Evolutionary conservation across 1,140 invertebrate genomes (phyloP).

Genomic region (Cataglyphis hispanica): DNA sequence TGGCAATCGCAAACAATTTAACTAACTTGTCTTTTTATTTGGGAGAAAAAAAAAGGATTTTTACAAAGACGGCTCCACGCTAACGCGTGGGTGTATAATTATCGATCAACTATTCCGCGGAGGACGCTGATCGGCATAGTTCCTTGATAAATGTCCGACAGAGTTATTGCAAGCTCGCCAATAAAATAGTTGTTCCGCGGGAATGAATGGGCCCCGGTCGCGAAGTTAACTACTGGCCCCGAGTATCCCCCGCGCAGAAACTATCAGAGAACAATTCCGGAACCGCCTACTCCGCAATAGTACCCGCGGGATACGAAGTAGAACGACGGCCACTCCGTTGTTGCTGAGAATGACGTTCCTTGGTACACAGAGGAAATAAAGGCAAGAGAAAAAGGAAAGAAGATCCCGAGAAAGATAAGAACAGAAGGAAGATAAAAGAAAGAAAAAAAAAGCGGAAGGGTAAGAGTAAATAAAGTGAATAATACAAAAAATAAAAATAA

Average conservation of each 20-base stretch:
- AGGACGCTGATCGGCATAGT: constrained; percentile 61
- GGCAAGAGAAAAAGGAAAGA: constrained; percentile 37
- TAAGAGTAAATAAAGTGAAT: not conserved
- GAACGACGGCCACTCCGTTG: constrained; percentile 43
- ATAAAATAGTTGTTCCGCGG: constrained; percentile 77
- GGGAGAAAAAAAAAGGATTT: not conserved
- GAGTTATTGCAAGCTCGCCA: constrained; percentile 74
- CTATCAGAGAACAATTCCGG: constrained; percentile 80
- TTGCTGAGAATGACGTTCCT: constrained; percentile 34
- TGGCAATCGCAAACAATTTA: not conserved
- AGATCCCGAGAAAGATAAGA: not conserved
- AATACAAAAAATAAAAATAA: not conserved
- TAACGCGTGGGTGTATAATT: constrained; percentile 25
- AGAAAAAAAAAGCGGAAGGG: not conserved
- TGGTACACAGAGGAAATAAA: constrained; percentile 54
- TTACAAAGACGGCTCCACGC: not conserved
- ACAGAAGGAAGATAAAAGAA: not conserved
- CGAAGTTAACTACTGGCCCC: constrained; percentile 76
- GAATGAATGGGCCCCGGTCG: constrained; percentile 72
- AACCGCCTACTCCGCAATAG: constrained; percentile 62
- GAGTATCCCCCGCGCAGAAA: constrained; percentile 74
- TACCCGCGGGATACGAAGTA: constrained; percentile 67
- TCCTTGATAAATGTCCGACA: constrained; percentile 74
- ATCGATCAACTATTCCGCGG: constrained; percentile 54
- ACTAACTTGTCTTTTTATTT: not conserved